phyloP scores from a whole-genome alignment of 2,797 vertebrate genomes.

The Chelon labrosus region DNA sequence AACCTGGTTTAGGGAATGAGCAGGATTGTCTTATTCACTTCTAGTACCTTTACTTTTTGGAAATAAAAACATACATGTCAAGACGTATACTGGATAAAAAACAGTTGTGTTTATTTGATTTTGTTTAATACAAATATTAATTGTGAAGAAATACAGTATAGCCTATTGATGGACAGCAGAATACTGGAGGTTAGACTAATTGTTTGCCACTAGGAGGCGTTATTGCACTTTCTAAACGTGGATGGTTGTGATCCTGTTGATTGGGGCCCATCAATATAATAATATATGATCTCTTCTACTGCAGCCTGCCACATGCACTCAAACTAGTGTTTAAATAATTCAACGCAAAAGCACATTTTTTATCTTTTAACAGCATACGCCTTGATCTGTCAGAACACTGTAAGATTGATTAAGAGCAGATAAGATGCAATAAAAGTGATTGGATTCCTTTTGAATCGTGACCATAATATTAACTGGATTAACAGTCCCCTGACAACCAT shows the following conservation, averaged over 20 bases:
- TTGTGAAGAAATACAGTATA: background rate
- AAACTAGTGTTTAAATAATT: constrained; percentile 7
- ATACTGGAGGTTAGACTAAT: background rate
- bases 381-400: background rate
- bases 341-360: background rate
- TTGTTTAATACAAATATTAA: background rate
- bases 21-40: background rate
- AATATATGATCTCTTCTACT: background rate
- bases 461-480: background rate
- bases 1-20: background rate
- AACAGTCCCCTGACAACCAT: background rate
- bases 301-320: background rate
- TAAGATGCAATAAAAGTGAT: background rate
- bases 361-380: background rate
- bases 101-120: background rate
- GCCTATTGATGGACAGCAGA: background rate
- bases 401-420: background rate
- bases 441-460: background rate
- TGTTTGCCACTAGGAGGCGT: constrained; percentile 48
- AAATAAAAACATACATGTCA: background rate
- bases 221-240: constrained; percentile 30
- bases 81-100: too few relatives aligned
- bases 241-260: background rate
- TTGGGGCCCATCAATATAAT: background rate
- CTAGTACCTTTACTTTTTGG: background rate